phyloP scores from a whole-genome alignment of 2,113 vertebrate genomes.

The Hirundichthys speculiger region DNA sequence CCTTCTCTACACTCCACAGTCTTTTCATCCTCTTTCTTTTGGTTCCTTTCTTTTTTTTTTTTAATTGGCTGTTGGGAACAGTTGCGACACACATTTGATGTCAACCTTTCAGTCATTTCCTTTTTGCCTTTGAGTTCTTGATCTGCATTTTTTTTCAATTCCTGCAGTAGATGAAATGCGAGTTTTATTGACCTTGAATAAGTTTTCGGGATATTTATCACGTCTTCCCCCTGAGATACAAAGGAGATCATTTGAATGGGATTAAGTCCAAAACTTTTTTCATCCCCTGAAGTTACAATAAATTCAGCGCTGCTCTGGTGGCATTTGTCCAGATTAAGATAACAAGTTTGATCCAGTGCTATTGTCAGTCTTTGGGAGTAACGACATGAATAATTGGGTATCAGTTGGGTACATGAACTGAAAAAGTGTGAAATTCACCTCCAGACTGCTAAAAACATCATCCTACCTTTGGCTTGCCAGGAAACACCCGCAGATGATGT shows the following conservation, averaged over 20 bases:
- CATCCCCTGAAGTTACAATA: constrained; percentile 5
- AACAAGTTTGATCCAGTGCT: neutral
- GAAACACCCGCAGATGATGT: too few species aligned
- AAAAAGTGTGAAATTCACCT: too few species aligned
- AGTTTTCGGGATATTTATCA: constrained; percentile 54
- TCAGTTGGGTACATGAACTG: too few species aligned
- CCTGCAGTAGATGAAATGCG: constrained; percentile 29
- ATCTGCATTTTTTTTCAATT: constrained; percentile 3
- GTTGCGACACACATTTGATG: constrained; percentile 48
- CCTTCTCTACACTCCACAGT: constrained; percentile 28
- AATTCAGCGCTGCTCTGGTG: constrained; percentile 8
- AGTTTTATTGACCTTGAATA: constrained; percentile 63
- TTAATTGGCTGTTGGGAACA: constrained; percentile 70
- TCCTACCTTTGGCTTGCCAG: too few species aligned
- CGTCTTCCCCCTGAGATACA: constrained; percentile 49
- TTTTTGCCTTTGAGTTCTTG: constrained; percentile 38
- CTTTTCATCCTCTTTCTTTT: constrained; percentile 48
- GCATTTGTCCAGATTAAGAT: constrained; percentile 2
- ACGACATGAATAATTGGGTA: too few species aligned
- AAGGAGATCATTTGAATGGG: constrained; percentile 47
- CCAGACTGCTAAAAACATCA: too few species aligned
- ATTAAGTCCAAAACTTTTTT: constrained; percentile 29
- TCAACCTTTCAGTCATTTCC: constrained; percentile 21
- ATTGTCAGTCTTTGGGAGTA: neutral
- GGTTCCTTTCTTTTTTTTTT: constrained; percentile 22